phyloP scores from a whole-genome alignment of 2,113 vertebrate genomes.

The Amphiprion percula region DNA sequence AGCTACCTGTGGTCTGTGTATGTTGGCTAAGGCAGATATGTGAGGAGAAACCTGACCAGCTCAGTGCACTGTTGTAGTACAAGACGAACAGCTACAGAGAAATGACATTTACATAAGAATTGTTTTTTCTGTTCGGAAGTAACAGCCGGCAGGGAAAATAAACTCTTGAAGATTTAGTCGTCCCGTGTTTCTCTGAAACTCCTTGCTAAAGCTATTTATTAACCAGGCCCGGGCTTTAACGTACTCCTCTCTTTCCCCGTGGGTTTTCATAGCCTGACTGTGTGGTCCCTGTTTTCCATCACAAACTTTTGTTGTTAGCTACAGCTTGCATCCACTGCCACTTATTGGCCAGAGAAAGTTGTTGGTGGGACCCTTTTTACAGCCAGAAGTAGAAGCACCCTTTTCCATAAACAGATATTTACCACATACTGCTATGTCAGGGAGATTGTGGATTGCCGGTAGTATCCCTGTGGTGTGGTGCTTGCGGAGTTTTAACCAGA shows the following conservation, averaged over 20 bases:
- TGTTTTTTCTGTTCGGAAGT: conserved; percentile 4
- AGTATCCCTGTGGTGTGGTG: conserved; percentile 6
- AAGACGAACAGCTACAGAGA: not conserved
- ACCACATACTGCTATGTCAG: conserved; percentile 9
- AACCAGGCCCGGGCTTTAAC: conserved; percentile 53
- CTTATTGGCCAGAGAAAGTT: conserved; percentile 47
- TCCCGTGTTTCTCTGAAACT: conserved; percentile 45
- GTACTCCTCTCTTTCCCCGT: conserved; percentile 45
- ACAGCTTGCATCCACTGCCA: conserved; percentile 61
- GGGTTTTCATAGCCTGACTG: conserved; percentile 59
- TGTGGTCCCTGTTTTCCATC: conserved; percentile 79
- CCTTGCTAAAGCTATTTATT: conserved; percentile 58
- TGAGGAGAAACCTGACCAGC: conserved; percentile 4
- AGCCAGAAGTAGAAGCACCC: conserved; percentile 39
- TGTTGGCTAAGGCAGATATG: conserved; percentile 17
- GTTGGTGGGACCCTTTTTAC: conserved; percentile 54
- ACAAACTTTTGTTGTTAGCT: conserved; percentile 75
- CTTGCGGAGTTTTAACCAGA: not conserved
- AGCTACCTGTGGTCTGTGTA: conserved; percentile 15
- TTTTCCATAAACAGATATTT: conserved; percentile 60
- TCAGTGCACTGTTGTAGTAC: not conserved
- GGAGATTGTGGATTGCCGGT: not conserved
- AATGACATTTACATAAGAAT: conserved; percentile 17
- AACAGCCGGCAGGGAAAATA: conserved; percentile 7
- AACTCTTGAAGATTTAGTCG: conserved; percentile 30